Base-by-base conservation (phyloP, 2,888 invertebrate species). In the Acleris literana region DNA sequence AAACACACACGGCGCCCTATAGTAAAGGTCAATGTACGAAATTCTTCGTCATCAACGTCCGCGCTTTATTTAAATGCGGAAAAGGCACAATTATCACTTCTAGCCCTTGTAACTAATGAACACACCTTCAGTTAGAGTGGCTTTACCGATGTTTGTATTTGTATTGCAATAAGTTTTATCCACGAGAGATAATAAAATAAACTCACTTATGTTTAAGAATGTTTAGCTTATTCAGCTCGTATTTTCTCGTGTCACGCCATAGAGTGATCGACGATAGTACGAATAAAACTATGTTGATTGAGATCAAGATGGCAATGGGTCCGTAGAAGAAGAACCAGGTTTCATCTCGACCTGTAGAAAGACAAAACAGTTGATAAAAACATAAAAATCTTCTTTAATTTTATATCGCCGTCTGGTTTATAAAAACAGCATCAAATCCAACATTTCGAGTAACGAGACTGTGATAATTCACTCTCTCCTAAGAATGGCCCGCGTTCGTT, bases 301-400 rank as follows among this genome's bases (percentile, higher is more conserved):
- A 71, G 43, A 96, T 82, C 7, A 96, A 82, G 29, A 93, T 69
- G 0, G 94, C 87, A n/a, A 96, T 90, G 0, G 96, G 95, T 0
- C 94, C 95, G 76, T 95, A 95, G 80, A 96, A 95, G 81, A 94
- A 96, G 1, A 92, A 87, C 94, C 95, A 95, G 1, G 93, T 94
- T 77, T 93, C 93, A 1, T 82, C 76, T 44, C 86, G 80, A 16
- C 93, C 95, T 95, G 77, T 52, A 83, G 1, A 33, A 9, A 17
- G 17, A 25, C 1, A 25, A 17, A 7, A 13, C 7, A 33, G 5
- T 56, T 22, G 33, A 56, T n/a, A 9, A 17, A 54, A 39, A 33
- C 17, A 18, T 11, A 20, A 17, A 17, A 5, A 29, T 9, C 29
- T 5, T 25, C 3, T 7, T 6, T 17, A 25, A 4, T 54, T 29